Evolutionary conservation across 2,113 vertebrate species (phyloP), one percentile per base, ranked within the genome.

Genomic region (Alethe castanea): DNA sequence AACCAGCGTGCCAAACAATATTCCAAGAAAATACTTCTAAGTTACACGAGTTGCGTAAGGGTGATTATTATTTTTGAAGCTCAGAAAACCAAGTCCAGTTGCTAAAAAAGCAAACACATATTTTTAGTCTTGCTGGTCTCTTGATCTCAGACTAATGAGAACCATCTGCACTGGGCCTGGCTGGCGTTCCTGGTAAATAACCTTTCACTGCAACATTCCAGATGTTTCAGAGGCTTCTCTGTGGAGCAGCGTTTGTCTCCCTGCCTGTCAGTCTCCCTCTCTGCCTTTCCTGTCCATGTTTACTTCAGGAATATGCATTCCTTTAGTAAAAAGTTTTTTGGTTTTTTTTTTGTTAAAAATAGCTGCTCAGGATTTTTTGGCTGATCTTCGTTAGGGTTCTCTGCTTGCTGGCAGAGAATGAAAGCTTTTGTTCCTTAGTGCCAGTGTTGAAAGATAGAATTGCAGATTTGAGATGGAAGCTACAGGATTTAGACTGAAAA

Each of bases 41-140:
- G 54, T 65, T 84, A 73, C 70, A 94, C 82, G 45, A 92, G 78
- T 94, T 93, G 94, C 64, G 50, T 94, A 95, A 97, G 82, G 70
- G 35, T 26, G 95, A 86, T 90, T 79, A 94, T 90, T 97, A 95
- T 93, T 96, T 96, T 94, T 85, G 82, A 92, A 95, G 94, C 72
- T 5, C 40, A 91, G 61, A 95, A 95, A 80, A 91, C 14, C 20
- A 77, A 91, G 65, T 82, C 36, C 74, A 45, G 77, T 95, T 97
- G 95, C 95, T 91, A 95, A 96, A 97, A 97, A 96, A 96, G 95
- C 94, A 97, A 97, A 94, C 94, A 95, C 95, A 70, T 96, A 96
- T 96, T 97, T 97, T 97, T 97, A 97, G 95, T 88, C 84, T 97
- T 96, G 90, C 90, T 97, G 84, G 91, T 93, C 88, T 96, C 96